Conservation (phyloP, 2,113 vertebrate species). For the Dipodomys spectabilis region DNA sequence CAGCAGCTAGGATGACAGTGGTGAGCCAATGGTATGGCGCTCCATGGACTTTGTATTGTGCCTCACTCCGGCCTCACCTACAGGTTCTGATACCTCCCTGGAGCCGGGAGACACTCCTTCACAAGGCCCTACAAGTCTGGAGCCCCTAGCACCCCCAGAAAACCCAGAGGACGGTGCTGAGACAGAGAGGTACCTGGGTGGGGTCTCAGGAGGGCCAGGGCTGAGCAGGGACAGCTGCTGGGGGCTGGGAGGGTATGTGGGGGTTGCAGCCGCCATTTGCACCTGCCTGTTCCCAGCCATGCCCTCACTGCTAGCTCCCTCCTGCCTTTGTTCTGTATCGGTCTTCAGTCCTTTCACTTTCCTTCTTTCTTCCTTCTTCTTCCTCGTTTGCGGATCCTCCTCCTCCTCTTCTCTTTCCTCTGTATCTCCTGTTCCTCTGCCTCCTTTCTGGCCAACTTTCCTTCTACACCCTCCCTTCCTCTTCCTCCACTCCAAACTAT, state of each 20-base stretch:
- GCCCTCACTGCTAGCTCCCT: background rate
- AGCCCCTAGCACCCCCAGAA: constrained; percentile 26
- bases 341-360: background rate
- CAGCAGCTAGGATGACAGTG: too few species aligned
- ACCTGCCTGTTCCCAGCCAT: background rate
- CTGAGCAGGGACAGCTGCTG: background rate
- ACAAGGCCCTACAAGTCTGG: constrained; percentile 49
- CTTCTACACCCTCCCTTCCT: background rate
- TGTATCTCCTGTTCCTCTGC: background rate
- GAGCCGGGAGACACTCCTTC: constrained; percentile 69
- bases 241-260: background rate
- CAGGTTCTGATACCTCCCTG: constrained; percentile 70
- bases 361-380: too few species aligned
- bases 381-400: too few species aligned
- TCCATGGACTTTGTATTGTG: background rate
- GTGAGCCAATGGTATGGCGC: background rate
- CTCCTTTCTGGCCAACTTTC: background rate
- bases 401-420: background rate
- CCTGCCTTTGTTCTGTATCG: too few species aligned
- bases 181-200: constrained; percentile 88
- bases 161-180: constrained; percentile 89
- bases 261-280: background rate
- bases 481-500: background rate
- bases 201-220: background rate
- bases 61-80: background rate